Base-by-base conservation (phyloP, 2,888 invertebrate genomes). In the Crepidodera aurea region DNA sequence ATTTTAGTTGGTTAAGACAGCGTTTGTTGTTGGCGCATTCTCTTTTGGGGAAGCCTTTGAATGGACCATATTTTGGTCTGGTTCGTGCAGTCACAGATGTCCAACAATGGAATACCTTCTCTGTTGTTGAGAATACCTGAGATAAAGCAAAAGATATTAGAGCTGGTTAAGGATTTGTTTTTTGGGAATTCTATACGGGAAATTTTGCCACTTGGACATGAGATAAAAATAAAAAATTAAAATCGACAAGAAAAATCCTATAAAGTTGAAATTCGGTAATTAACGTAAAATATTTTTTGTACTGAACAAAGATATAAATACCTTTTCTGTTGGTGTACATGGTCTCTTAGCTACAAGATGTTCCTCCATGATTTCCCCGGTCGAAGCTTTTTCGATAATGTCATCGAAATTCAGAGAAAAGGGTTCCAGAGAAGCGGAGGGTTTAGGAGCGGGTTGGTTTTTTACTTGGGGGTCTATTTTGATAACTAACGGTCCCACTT, bases 401-500 rank as follows among this genome's bases (percentile, higher is more conserved):
- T 56, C 50, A 51, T 62, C 57, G 29, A 58, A 58, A 39, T 62
- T 54, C 12, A 54, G 15, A 13, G 61, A 55, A 40, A 61, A 61
- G 22, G 61, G 61, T 22, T 56, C 51, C 8, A 61, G 2, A 13
- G 13, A 13, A 18, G 22, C 19, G 4, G 42, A 4, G 34, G 50
- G 22, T 15, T 46, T 53, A 1, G 32, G n/a, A 1, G 19, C 7
- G 1, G 27, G 8, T 22, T 58, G 34, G 3, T 46, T 55, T 25
- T 51, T 53, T 25, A 51, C 16, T 10, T 51, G 10, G 25, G 64
- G 66, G 53, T 69, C 69, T 13, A 63, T 65, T 48, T 54, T 67
- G 34, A 69, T 65, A 15, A 65, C 59, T 13, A 70, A 37, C 6
- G 68, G 65, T 18, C 69, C 71, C 13, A 69, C 58, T 48, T 66